Conservation (phyloP, 2,888 invertebrate species). For the Nomada ruficornis region DNA sequence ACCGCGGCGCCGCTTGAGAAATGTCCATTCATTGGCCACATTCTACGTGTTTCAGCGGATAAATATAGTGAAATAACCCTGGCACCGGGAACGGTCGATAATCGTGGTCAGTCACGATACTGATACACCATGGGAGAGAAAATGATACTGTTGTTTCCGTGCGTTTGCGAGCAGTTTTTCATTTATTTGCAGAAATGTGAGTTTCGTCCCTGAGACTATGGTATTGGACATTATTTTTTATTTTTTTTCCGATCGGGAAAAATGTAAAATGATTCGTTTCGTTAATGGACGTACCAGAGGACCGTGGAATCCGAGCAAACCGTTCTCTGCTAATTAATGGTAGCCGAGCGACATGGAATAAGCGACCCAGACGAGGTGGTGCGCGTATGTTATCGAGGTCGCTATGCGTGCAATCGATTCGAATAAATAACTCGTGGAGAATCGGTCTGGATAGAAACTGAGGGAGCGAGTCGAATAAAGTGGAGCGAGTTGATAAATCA, state of each 20-base stretch:
- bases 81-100: not conserved
- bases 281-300: too few relatives aligned
- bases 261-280: not conserved
- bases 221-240: too few relatives aligned
- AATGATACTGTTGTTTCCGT: not conserved
- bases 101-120: too few relatives aligned
- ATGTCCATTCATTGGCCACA: conserved; percentile 26
- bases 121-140: not conserved
- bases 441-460: conserved; percentile 26
- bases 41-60: conserved; percentile 28
- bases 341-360: conserved; percentile 2
- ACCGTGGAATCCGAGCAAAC: not conserved
- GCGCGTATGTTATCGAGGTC: conserved; percentile 29
- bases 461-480: conserved; percentile 53
- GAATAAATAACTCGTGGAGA: conserved; percentile 50
- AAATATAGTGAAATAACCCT: conserved; percentile 11
- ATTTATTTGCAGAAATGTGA: not conserved
- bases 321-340: conserved; percentile 14
- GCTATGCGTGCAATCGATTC: conserved; percentile 24
- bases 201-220: too few relatives aligned
- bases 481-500: conserved; percentile 68
- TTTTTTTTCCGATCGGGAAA: not conserved
- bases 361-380: conserved; percentile 4
- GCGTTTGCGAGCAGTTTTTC: not conserved
- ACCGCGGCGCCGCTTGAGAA: conserved; percentile 39